A percentile compares a stretch with the other conserved stretches of the same genome.
These are phyloP conservation scores for Nesoenas mayeri DNA, from an alignment of 2,113 vertebrate genomes.

Conservation along the genomic window DNA sequence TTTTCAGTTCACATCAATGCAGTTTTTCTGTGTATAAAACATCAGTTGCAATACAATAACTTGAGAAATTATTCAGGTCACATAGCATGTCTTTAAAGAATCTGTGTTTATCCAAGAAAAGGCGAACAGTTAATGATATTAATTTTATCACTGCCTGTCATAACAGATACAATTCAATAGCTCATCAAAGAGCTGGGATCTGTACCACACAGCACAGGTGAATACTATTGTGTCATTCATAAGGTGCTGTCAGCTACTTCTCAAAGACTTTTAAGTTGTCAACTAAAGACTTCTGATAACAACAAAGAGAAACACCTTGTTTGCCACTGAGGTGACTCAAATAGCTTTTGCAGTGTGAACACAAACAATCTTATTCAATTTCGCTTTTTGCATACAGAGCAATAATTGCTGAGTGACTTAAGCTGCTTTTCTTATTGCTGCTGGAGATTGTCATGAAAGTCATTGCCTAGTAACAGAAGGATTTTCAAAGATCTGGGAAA, in stretches of 20 bases:
- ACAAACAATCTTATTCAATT: neutral
- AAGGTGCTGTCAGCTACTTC: neutral
- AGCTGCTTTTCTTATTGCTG: neutral
- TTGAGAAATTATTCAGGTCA: neutral
- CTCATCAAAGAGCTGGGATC: neutral
- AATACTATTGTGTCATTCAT: neutral
- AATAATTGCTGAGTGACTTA: neutral
- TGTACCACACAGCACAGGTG: neutral
- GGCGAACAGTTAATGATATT: neutral
- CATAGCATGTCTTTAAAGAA: neutral
- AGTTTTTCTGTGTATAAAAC: neutral
- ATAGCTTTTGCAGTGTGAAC: neutral
- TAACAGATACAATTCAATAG: neutral
- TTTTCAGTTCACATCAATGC: neutral
- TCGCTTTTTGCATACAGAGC: neutral
- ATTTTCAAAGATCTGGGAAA: neutral
- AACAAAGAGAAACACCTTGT: neutral
- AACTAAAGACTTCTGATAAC: neutral
- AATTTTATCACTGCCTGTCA: slow-evolving; percentile 24
- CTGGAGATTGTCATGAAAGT: neutral
- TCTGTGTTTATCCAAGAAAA: slow-evolving; percentile 1
- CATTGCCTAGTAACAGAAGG: neutral
- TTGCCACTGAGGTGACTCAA: neutral
- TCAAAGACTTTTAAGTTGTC: neutral
- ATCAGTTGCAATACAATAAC: neutral